phyloP scores from a whole-genome alignment of 2,888 invertebrate species.

The Ashinkailepas kermadecensis region DNA sequence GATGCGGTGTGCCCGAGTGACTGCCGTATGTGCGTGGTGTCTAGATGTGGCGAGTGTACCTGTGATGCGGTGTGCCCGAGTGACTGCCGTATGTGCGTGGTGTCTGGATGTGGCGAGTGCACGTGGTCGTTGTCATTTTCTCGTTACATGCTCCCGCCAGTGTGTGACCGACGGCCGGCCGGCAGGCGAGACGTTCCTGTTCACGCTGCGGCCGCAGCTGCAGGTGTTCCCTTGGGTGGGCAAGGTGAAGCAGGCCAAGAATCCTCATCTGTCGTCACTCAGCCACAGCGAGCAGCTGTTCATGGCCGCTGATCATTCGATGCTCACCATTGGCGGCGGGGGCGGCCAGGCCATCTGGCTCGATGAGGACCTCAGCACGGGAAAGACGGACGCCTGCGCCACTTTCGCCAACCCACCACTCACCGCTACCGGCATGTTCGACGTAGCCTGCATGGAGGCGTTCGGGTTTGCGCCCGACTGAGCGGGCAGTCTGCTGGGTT shows the following conservation, averaged over 20 bases:
- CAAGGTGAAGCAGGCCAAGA: slow-evolving; percentile 29
- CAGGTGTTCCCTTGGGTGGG: slow-evolving; percentile 95
- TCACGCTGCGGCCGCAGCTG: slow-evolving; percentile 78
- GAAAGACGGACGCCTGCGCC: slow-evolving; percentile 85
- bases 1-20: too few species aligned
- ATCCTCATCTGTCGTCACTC: slow-evolving; percentile 36
- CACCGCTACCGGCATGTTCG: slow-evolving; percentile 67
- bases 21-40: too few species aligned
- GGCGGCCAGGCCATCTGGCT: slow-evolving; percentile 94
- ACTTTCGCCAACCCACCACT: slow-evolving; percentile 97
- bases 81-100: too few species aligned
- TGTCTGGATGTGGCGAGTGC: too few species aligned
- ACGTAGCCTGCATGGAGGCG: slow-evolving; percentile 87
- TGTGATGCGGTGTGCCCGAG: too few species aligned
- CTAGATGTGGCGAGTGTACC: too few species aligned
- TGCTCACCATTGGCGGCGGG: slow-evolving; percentile 94
- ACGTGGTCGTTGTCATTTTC: too few species aligned
- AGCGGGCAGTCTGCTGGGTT: not conserved
- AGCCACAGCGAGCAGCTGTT: slow-evolving; percentile 82
- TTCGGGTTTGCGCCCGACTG: slow-evolving; percentile 60
- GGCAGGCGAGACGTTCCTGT: slow-evolving; percentile 75
- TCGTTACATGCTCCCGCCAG: too few species aligned
- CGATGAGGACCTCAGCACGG: slow-evolving; percentile 89
- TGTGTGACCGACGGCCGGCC: too few species aligned
- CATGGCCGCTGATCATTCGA: slow-evolving; percentile 90